These are phyloP conservation scores for Agelastica alni DNA, from an alignment of 2,888 invertebrate genomes.

Conservation along the genomic window DNA sequence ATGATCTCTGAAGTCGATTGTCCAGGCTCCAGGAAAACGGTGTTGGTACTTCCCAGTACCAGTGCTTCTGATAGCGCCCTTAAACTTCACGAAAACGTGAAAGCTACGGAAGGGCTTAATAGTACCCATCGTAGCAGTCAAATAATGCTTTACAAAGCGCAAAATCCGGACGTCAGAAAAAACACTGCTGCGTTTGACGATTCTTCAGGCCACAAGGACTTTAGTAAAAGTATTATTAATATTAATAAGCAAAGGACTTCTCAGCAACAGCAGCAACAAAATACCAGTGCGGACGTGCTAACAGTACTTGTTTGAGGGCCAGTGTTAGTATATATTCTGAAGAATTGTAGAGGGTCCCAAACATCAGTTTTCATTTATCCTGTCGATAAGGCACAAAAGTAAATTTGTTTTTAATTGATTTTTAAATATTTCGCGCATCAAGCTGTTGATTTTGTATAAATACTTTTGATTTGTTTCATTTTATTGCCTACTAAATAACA, in stretches of 20 bases:
- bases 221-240: conserved; percentile 75
- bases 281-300: conserved; percentile 57
- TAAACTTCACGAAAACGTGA: conserved; percentile 48
- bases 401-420: too few relatives aligned
- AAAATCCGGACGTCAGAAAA: conserved; percentile 82
- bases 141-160: conserved; percentile 79
- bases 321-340: too few relatives aligned
- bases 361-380: too few relatives aligned
- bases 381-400: too few relatives aligned
- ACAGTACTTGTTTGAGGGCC: conserved; percentile 62
- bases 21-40: conserved; percentile 55
- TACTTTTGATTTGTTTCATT: too few relatives aligned
- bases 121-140: conserved; percentile 63
- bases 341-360: conserved; percentile 11
- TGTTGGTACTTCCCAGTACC: conserved; percentile 57
- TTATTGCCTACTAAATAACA: too few relatives aligned
- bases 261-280: conserved; percentile 41
- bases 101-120: conserved; percentile 52
- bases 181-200: conserved; percentile 72
- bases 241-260: conserved; percentile 58
- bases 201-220: conserved; percentile 68
- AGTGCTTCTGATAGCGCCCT: conserved; percentile 50
- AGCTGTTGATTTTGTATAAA: too few relatives aligned
- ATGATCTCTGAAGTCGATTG: conserved; percentile 64
- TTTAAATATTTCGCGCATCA: too few relatives aligned